These are phyloP conservation scores for Entelurus aequoreus DNA, from an alignment of 2,113 vertebrate species.

Conservation along the genomic window DNA sequence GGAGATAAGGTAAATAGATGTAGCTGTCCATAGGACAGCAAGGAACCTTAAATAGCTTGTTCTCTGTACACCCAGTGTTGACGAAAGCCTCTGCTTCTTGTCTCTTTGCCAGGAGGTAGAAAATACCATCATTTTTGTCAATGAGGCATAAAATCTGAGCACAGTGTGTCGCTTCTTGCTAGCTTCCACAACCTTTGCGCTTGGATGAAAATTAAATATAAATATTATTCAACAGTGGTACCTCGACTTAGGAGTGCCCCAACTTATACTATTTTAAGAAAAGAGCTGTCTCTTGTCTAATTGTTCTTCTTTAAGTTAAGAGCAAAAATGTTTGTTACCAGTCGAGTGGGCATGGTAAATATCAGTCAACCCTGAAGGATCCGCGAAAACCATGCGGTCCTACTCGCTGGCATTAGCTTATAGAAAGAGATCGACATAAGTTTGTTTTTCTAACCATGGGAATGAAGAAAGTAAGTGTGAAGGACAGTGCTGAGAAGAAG, in stretches of 20 bases:
- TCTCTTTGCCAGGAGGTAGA: not conserved
- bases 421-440: too few species aligned
- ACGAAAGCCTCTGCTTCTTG: constrained; percentile 26
- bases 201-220: not conserved
- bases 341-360: too few species aligned
- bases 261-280: too few species aligned
- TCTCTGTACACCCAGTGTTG: constrained; percentile 18
- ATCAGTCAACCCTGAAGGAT: too few species aligned
- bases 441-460: too few species aligned
- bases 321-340: too few species aligned
- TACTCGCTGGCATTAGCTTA: too few species aligned
- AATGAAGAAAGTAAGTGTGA: too few species aligned
- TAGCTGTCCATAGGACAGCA: constrained; percentile 7
- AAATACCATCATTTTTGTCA: constrained; percentile 4
- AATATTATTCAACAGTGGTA: not conserved
- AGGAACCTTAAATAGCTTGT: constrained; percentile 15
- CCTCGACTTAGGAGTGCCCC: too few species aligned
- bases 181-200: not conserved
- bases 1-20: constrained; percentile 49
- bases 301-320: not conserved
- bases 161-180: constrained; percentile 6
- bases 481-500: too few species aligned
- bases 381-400: too few species aligned
- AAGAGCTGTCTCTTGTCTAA: too few species aligned
- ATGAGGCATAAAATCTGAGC: constrained; percentile 1